Evolutionary conservation across 1,140 invertebrate genomes (phyloP).

Genomic region (Copidosoma floridanum): DNA sequence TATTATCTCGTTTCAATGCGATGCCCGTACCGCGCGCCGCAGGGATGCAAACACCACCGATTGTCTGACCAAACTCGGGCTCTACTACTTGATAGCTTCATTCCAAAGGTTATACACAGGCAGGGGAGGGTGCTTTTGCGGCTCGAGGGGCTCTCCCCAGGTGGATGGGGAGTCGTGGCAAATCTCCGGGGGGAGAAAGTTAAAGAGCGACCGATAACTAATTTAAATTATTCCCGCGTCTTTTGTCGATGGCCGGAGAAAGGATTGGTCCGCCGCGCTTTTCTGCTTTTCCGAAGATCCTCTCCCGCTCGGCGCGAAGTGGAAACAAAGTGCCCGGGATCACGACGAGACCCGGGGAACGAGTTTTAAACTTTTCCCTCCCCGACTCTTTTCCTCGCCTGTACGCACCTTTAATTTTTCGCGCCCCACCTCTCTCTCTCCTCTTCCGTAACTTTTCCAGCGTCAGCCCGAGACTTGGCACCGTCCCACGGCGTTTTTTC

Average conservation of each 20-base stretch:
- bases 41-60: slow-evolving; percentile 5
- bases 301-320: neutral
- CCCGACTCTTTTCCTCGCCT: neutral
- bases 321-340: slow-evolving; percentile 16
- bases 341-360: slow-evolving; percentile 11
- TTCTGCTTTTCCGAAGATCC: neutral
- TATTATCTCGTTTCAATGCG: no score
- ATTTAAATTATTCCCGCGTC: slow-evolving; percentile 21
- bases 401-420: neutral
- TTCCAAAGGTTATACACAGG: no score
- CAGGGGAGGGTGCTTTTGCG: no score
- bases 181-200: no score
- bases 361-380: slow-evolving; percentile 21
- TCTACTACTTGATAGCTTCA: no score
- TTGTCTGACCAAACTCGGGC: no score
- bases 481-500: no score
- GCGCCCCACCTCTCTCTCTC: neutral
- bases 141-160: no score
- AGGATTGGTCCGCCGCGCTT: neutral
- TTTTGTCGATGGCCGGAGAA: slow-evolving; percentile 17
- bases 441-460: slow-evolving; percentile 21
- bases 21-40: no score
- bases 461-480: no score
- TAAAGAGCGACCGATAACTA: no score
- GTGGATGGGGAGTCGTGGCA: no score